Conservation (phyloP, 53 echinoderm and acorn worm species). For the Henricia sp. region DNA sequence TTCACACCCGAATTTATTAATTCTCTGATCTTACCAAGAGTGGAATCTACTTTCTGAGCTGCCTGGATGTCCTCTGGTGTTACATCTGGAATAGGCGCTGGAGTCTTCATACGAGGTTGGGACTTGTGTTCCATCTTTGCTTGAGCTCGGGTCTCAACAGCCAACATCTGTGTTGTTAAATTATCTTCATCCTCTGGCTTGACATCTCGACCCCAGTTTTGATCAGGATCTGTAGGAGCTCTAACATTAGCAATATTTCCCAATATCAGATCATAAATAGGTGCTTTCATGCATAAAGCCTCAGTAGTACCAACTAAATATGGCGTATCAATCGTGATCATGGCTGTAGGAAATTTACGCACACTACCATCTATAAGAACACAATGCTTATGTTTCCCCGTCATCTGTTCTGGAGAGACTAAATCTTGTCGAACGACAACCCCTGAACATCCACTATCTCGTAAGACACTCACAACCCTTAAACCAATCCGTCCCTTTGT, state of each 20-base stretch:
- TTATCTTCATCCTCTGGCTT: neutral
- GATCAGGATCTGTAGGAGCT: constrained; percentile 23
- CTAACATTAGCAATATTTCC: constrained; percentile 13
- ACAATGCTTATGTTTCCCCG: constrained; percentile 12
- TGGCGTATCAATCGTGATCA: constrained; percentile 3
- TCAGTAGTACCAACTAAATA: neutral
- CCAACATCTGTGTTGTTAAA: neutral
- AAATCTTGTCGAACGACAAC: constrained; percentile 32
- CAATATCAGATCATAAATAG: constrained; percentile 6
- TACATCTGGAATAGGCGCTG: neutral
- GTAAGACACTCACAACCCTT: neutral
- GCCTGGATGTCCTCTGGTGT: neutral
- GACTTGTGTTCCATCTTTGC: neutral
- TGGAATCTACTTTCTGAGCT: constrained; percentile 7
- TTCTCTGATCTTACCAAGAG: constrained; percentile 3
- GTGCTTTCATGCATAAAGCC: constrained; percentile 28
- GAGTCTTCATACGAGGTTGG: neutral
- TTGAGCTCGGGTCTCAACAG: constrained; percentile 6
- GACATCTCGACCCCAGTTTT: neutral
- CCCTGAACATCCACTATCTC: constrained; percentile 46
- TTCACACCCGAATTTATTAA: neutral
- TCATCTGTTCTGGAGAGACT: constrained; percentile 18
- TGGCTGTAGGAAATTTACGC: constrained; percentile 16
- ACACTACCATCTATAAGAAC: constrained; percentile 27
- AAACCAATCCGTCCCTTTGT: neutral